Evolutionary conservation across 2,888 invertebrate genomes (phyloP).

Genomic region (Sthenelais limicola): DNA sequence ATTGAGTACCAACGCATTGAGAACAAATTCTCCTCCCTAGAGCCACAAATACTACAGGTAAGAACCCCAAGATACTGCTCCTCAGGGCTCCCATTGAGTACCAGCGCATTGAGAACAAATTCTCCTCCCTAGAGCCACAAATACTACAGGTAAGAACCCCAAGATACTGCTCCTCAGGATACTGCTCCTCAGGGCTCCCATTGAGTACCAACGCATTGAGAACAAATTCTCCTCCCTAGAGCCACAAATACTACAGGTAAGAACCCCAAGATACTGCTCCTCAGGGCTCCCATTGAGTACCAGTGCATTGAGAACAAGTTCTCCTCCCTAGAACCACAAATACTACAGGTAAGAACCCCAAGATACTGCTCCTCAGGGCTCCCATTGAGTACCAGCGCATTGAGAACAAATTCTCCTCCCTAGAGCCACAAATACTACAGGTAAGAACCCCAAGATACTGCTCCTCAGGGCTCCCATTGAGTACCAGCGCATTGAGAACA

Average conservation of each 20-base stretch:
- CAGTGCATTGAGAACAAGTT: constrained; percentile 92
- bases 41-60: constrained; percentile 87
- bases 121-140: constrained; percentile 94
- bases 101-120: constrained; percentile 90
- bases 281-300: constrained; percentile 93
- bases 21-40: constrained; percentile 92
- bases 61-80: constrained; percentile 86
- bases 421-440: constrained; percentile 90
- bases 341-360: constrained; percentile 84
- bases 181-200: constrained; percentile 90
- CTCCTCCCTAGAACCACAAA: constrained; percentile 92
- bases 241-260: constrained; percentile 84
- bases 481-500: constrained; percentile 92
- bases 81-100: constrained; percentile 94
- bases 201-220: constrained; percentile 93
- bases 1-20: constrained; percentile 94
- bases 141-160: constrained; percentile 83
- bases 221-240: constrained; percentile 94
- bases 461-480: constrained; percentile 91
- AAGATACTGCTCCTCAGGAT: constrained; percentile 87
- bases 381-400: constrained; percentile 93
- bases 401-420: constrained; percentile 91
- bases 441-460: constrained; percentile 85
- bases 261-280: constrained; percentile 87
- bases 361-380: constrained; percentile 87